Evolutionary conservation across 2,113 vertebrate genomes (phyloP), one percentile per base, ranked within the genome.

Genomic region (Dicrurus megarhynchus): DNA sequence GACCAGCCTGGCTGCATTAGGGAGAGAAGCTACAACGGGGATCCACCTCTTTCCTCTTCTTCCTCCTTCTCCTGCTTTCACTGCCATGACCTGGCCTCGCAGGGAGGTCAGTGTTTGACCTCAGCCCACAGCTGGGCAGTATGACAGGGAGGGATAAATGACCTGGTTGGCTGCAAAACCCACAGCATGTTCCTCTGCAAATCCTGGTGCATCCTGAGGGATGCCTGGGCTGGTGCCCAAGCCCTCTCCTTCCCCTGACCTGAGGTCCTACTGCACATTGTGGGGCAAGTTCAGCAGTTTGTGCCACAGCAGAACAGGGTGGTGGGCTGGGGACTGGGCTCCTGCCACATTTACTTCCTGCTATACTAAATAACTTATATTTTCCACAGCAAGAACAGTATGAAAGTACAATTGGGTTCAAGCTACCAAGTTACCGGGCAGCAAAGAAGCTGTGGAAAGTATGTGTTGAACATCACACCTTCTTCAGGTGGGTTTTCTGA

Each of bases 371-470:
- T 77, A 35, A 52, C 46, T 55, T 83, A 0, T 20, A 2, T 83
- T 95, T 93, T 93, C 90, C 27, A 15, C 95, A 99, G 99, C 98
- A 99, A 94, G 99, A 99, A 68, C 99, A 99, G 39, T 99, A 99
- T 57, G 99, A 99, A 97, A 99, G 99, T 90, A 99, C 99, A 33
- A 99, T 99, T 71, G 99, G 99, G 35, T 99, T 99, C 98, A 99
- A 99, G 96, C 98, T 99, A 88, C 99, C 99, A 35, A 99, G 98
- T 96, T 99, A 99, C 95, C 98, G 99, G 89, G 99, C 99, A 26
- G 98, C 99, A n/a, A 99, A 99, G 97, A 99, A 99, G 97, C 97
- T 99, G 87, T 99, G 99, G 99, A 99, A 99, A 97, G 99, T 99
- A 15, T 99, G 99, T 96, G 99, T 99, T 42, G 99, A 99, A 35